Percentiles rank a stretch among this genome's conserved stretches.
These are phyloP conservation scores for Phylloscopus whistleri DNA, from an alignment of 2,113 vertebrate species.

Conservation along the genomic window DNA sequence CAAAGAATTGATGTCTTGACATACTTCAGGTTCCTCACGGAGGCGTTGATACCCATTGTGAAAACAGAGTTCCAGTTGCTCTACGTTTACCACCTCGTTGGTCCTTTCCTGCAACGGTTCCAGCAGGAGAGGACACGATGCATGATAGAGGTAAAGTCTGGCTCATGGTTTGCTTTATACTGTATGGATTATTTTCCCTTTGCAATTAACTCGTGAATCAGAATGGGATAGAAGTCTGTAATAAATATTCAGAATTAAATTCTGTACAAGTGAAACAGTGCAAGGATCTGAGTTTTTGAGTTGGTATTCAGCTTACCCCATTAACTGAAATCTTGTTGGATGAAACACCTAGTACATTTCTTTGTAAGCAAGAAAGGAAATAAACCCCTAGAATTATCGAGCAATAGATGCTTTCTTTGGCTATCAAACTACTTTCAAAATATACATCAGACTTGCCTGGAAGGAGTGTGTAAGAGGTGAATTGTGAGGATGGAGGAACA, in stretches of 20 bases:
- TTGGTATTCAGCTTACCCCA: background rate
- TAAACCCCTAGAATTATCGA: background rate
- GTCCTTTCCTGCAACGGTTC: slow-evolving; percentile 95
- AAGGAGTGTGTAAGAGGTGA: background rate
- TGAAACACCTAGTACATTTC: background rate
- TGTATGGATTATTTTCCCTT: background rate
- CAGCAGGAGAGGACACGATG: slow-evolving; percentile 97
- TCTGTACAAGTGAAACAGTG: background rate
- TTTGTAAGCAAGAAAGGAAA: background rate
- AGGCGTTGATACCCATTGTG: slow-evolving; percentile 91
- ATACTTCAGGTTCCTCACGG: slow-evolving; percentile 86
- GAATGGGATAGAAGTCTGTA: background rate
- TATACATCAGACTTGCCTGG: background rate
- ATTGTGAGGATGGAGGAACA: background rate
- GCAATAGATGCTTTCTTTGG: background rate
- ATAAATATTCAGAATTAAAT: background rate
- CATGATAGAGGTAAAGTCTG: slow-evolving; percentile 90
- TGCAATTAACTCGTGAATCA: background rate
- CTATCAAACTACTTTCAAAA: background rate
- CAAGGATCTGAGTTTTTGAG: background rate
- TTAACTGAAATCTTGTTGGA: background rate
- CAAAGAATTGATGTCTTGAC: background rate
- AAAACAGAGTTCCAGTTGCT: slow-evolving; percentile 97
- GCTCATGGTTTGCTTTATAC: background rate
- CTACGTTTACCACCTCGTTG: slow-evolving; percentile 97